A percentile compares a stretch with the other conserved stretches of the same genome.
These are phyloP conservation scores for Drosophila erecta DNA, from an alignment of 1,140 invertebrate genomes.

Conservation along the genomic window DNA sequence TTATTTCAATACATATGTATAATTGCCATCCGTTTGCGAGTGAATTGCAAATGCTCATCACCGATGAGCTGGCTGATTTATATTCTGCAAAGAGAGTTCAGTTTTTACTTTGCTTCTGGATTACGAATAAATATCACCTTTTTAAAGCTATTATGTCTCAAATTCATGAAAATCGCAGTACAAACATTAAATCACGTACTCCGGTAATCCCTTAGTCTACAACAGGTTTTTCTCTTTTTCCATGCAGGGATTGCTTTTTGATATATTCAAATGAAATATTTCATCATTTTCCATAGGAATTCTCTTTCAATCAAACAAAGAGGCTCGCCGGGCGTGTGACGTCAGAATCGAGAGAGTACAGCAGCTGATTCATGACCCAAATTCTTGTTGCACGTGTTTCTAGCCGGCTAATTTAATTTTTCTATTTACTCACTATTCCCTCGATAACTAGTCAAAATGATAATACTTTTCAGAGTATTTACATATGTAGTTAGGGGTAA, in stretches of 20 bases:
- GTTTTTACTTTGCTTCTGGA: too few relatives aligned
- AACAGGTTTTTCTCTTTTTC: too few relatives aligned
- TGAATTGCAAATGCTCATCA: not conserved
- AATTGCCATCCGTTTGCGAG: too few relatives aligned
- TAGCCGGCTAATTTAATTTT: conserved; percentile 20
- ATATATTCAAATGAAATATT: too few relatives aligned
- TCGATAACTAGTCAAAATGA: not conserved
- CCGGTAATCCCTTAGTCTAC: too few relatives aligned
- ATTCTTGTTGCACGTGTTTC: conserved; percentile 37
- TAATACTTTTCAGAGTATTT: not conserved
- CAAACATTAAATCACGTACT: too few relatives aligned
- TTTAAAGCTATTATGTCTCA: too few relatives aligned
- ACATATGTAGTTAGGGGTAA: not conserved
- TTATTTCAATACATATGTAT: not conserved
- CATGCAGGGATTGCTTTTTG: too few relatives aligned
- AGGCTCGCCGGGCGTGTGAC: not conserved
- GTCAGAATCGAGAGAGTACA: conserved; percentile 21
- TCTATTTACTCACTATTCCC: not conserved
- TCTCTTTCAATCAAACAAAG: not conserved
- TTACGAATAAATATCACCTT: too few relatives aligned
- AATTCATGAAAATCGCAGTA: too few relatives aligned
- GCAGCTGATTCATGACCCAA: conserved; percentile 54
- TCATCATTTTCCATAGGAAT: too few relatives aligned
- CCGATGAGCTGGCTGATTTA: conserved; percentile 2
- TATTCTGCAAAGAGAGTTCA: not conserved